These are phyloP conservation scores for Dipodomys spectabilis DNA, from an alignment of 2,113 vertebrate genomes.

Conservation along the genomic window DNA sequence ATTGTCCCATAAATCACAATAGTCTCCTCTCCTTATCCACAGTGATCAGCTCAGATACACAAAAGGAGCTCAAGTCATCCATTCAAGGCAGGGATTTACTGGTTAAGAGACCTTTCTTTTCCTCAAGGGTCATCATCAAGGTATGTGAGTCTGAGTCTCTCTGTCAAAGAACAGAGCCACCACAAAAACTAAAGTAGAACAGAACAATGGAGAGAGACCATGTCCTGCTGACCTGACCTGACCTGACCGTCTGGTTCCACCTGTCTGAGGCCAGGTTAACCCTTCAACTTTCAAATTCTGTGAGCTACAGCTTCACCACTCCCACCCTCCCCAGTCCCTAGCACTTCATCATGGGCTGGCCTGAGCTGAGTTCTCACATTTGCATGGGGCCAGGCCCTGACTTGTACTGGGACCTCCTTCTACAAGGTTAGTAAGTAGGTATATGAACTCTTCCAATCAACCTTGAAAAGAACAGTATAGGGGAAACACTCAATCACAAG, in stretches of 20 bases:
- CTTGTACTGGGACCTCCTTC: neutral
- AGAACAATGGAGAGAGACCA: neutral
- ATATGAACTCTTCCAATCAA: conserved; percentile 15
- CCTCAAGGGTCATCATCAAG: neutral
- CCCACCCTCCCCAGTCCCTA: neutral
- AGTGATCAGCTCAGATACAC: neutral
- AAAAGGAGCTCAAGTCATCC: neutral
- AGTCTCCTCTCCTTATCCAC: neutral
- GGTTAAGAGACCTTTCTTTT: neutral
- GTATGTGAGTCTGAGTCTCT: neutral
- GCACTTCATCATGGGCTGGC: neutral
- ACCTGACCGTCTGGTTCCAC: neutral
- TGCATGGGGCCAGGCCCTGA: conserved; percentile 21
- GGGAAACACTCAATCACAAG: neutral
- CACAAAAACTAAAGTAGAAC: neutral
- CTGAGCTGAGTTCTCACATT: conserved; percentile 31
- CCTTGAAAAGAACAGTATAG: neutral
- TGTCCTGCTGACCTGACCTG: neutral
- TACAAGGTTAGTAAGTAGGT: conserved; percentile 24
- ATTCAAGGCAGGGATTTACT: neutral
- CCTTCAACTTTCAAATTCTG: conserved; percentile 15
- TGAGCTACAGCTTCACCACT: neutral
- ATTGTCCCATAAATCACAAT: neutral
- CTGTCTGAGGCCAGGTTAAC: neutral
- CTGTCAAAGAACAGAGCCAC: neutral